Evolutionary conservation across 1,140 invertebrate species (phyloP), one percentile per base, ranked within the genome.

Genomic region (Drosophila teissieri): DNA sequence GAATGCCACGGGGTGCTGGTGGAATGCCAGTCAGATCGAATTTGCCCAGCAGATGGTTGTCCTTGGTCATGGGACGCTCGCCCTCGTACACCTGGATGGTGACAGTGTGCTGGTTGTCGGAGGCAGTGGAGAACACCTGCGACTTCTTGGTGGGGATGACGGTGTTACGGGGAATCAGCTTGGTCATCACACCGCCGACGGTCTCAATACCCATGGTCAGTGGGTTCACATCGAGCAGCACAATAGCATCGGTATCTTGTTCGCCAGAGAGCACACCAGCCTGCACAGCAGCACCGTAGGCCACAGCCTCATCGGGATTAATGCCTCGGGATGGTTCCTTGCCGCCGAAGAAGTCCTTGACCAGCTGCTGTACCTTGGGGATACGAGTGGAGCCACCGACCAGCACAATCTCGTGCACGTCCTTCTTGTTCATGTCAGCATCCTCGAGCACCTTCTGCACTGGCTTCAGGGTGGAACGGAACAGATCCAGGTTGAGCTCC

Each of bases 131-230:
- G 95, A 99, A 99, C 81, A 99, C 98, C 92, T 99, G 98, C 5
- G 98, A 98, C 92, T 99, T 99, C 94, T 99, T 99, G n/a, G 98
- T 99, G 15, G 99, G 99, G 83, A 99, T 99, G 42, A 99, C 98
- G 46, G 98, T 99, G 94, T 99, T 99, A 90, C 99, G 94, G 57
- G 97, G 96, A 92, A 99, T 99, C 24, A 99, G 94, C 93, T 99
- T 99, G 68, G 99, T 99, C 99, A 99, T 99, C 11, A 99, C 98
- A 75, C 99, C 99, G 68, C 99, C 99, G 62, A 99, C 98, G 69
- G 99, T 99, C 94, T 99, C 99, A 92, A 99, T 99, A 93, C 99
- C 99, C 95, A 99, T 95, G 62, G 99, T 99, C 49, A 99, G 93
- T 79, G 99, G 99, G 91, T 99, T 99, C 44, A 99, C 99, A 92